These are phyloP conservation scores for Geodia barretti DNA, from an alignment of 37 sponge, comb jelly and placozoan genomes.

Conservation along the genomic window DNA sequence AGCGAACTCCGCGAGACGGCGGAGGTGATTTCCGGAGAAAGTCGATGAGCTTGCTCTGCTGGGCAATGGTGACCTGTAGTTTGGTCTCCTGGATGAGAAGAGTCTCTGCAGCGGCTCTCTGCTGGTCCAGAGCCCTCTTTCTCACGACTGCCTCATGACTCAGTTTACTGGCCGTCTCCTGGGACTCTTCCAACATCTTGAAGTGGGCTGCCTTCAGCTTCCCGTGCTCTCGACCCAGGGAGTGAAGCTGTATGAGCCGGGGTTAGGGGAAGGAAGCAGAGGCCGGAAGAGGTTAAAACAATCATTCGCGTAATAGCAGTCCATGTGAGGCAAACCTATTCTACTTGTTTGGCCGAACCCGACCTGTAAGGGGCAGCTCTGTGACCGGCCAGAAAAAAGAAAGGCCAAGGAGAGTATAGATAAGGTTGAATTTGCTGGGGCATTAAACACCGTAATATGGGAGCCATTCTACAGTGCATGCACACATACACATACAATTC, in stretches of 20 bases:
- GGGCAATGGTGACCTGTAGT: slow-evolving; percentile 64
- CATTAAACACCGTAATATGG: too few relatives aligned
- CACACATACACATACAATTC: too few relatives aligned
- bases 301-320: too few relatives aligned
- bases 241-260: slow-evolving; percentile 49
- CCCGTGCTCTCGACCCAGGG: slow-evolving; percentile 47
- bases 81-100: slow-evolving; percentile 41
- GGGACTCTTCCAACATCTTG: slow-evolving; percentile 54
- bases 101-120: slow-evolving; percentile 14
- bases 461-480: too few relatives aligned
- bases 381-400: too few relatives aligned
- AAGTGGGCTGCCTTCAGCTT: slow-evolving; percentile 68
- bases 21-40: slow-evolving; percentile 30
- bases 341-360: too few relatives aligned
- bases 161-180: slow-evolving; percentile 15
- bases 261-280: too few relatives aligned
- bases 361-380: too few relatives aligned
- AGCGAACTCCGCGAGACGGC: not conserved
- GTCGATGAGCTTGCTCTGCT: slow-evolving; percentile 72
- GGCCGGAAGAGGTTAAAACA: too few relatives aligned
- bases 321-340: too few relatives aligned
- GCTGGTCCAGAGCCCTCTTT: slow-evolving; percentile 36
- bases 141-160: slow-evolving; percentile 10
- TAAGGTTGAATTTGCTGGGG: too few relatives aligned
- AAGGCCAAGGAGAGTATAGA: too few relatives aligned